phyloP scores from a whole-genome alignment of 1,140 invertebrate species.

The Arctopsyche grandis region DNA sequence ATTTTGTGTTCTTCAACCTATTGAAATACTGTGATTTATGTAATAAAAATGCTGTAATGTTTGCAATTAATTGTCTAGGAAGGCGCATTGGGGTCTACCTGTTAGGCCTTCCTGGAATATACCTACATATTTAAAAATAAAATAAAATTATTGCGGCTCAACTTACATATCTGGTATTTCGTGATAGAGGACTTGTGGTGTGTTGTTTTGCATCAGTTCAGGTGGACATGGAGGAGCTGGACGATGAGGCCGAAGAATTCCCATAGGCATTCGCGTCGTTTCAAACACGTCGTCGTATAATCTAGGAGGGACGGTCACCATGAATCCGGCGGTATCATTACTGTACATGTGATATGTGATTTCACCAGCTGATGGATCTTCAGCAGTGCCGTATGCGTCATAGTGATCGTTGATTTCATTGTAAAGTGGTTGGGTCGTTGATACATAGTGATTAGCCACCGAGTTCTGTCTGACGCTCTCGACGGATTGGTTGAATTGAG shows the following conservation, averaged over 20 bases:
- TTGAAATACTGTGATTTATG: too few species aligned
- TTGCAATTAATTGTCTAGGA: too few species aligned
- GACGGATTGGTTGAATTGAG: slow-evolving; percentile 31
- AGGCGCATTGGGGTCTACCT: too few species aligned
- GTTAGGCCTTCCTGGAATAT: too few species aligned
- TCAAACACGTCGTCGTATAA: slow-evolving; percentile 53
- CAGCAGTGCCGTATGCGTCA: slow-evolving; percentile 41
- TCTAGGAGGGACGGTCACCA: slow-evolving; percentile 34
- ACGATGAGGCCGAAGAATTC: slow-evolving; percentile 45
- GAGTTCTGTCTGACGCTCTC: slow-evolving; percentile 37
- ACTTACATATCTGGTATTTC: slow-evolving; percentile 53
- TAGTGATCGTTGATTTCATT: slow-evolving; percentile 53
- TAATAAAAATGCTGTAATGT: too few species aligned
- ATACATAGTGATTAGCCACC: slow-evolving; percentile 40
- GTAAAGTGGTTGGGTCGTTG: slow-evolving; percentile 47
- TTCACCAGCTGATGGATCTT: neutral
- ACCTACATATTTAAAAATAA: too few species aligned
- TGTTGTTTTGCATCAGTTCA: slow-evolving; percentile 44
- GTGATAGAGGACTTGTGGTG: slow-evolving; percentile 43
- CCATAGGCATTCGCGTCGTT: slow-evolving; percentile 27
- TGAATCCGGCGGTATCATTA: slow-evolving; percentile 44
- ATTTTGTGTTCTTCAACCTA: too few species aligned
- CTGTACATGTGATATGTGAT: slow-evolving; percentile 49
- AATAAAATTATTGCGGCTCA: too few species aligned
- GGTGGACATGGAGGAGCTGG: slow-evolving; percentile 51